phyloP scores from a whole-genome alignment of 2,113 vertebrate genomes.

The Spilogale gracilis region DNA sequence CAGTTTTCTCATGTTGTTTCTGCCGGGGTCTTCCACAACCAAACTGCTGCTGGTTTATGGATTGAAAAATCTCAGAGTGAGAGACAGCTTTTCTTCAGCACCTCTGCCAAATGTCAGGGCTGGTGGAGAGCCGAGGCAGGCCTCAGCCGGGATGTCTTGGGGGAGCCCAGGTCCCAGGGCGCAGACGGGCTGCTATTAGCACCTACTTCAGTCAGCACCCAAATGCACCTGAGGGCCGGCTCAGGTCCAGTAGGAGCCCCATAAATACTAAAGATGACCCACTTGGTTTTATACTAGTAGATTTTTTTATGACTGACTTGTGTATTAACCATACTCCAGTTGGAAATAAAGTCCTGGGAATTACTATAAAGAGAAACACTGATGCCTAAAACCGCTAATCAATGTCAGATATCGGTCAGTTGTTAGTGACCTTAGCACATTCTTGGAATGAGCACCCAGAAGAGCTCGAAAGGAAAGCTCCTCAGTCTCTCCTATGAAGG shows the following conservation, averaged over 20 bases:
- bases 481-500: neutral
- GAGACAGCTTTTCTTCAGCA: slow-evolving; percentile 61
- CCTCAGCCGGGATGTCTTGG: neutral
- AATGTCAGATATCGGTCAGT: neutral
- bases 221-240: neutral
- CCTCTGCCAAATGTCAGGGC: slow-evolving; percentile 57
- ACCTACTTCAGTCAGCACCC: neutral
- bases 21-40: slow-evolving; percentile 73
- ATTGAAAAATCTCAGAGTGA: slow-evolving; percentile 74
- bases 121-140: neutral
- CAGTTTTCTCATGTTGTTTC: slow-evolving; percentile 79
- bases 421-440: neutral
- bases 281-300: neutral
- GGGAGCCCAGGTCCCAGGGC: neutral
- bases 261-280: neutral
- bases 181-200: neutral
- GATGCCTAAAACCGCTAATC: neutral
- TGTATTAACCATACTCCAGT: neutral
- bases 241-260: neutral
- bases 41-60: slow-evolving; percentile 80
- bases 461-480: neutral
- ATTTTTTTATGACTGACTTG: neutral
- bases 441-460: neutral
- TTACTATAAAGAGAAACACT: neutral
- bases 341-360: neutral